phyloP scores from a whole-genome alignment of 1,140 invertebrate genomes.

The Venustaconcha ellipsiformis region DNA sequence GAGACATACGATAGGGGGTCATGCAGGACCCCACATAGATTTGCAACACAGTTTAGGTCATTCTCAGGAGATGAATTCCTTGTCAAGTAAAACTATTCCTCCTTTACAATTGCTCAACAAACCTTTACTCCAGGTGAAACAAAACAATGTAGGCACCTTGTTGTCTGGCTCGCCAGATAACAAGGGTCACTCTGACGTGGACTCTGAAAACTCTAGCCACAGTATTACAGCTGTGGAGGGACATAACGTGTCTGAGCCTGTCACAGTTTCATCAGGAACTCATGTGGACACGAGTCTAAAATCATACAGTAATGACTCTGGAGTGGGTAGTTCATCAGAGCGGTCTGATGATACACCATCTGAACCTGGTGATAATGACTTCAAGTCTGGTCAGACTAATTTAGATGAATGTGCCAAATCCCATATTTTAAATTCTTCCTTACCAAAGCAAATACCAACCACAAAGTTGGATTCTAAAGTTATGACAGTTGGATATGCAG shows the following conservation, averaged over 20 bases:
- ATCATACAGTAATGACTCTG: constrained; percentile 59
- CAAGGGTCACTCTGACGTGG: constrained; percentile 23
- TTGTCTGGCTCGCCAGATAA: constrained; percentile 28
- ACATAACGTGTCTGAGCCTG: constrained; percentile 45
- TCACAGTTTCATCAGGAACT: constrained; percentile 38
- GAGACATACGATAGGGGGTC: too few relatives aligned
- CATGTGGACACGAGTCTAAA: constrained; percentile 36
- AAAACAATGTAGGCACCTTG: constrained; percentile 17
- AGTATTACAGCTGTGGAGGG: constrained; percentile 46
- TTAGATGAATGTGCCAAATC: constrained; percentile 37
- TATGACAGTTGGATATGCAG: constrained; percentile 54
- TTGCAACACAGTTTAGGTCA: too few relatives aligned
- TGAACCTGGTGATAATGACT: constrained; percentile 59
- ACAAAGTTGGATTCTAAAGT: constrained; percentile 30
- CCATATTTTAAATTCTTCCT: constrained; percentile 9
- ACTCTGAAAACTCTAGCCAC: constrained; percentile 56
- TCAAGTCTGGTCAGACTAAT: constrained; percentile 41
- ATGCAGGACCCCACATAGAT: too few relatives aligned
- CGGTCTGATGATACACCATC: constrained; percentile 62
- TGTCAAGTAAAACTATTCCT: constrained; percentile 22
- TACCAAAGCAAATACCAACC: constrained; percentile 16
- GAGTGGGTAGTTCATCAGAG: constrained; percentile 62
- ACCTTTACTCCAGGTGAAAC: constrained; percentile 35
- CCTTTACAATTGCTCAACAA: constrained; percentile 46
- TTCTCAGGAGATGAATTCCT: too few relatives aligned